phyloP scores from a whole-genome alignment of 1,140 invertebrate genomes.

The Drosophila azteca region DNA sequence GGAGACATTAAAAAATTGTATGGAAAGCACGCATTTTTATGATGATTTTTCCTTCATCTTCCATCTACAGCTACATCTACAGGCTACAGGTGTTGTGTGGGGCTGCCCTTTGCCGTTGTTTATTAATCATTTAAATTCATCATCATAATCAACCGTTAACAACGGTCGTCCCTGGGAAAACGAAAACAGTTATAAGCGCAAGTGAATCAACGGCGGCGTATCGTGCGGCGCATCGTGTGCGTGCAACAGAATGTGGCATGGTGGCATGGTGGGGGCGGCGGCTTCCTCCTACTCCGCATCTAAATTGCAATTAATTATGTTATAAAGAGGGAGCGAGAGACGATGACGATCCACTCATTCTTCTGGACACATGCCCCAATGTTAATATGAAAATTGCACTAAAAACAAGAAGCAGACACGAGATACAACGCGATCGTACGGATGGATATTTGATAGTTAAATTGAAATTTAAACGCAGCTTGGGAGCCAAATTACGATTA shows the following conservation, averaged over 20 bases:
- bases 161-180: conserved; percentile 67
- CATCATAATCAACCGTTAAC: conserved; percentile 81
- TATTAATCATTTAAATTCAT: conserved; percentile 83
- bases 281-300: conserved; percentile 34
- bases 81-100: conserved; percentile 67
- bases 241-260: conserved; percentile 15
- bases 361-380: conserved; percentile 52
- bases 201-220: conserved; percentile 56
- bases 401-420: conserved; percentile 37
- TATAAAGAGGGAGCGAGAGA: conserved; percentile 47
- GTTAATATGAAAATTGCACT: conserved; percentile 80
- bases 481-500: conserved; percentile 6
- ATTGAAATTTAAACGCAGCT: conserved; percentile 48
- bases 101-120: conserved; percentile 55
- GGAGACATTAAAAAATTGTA: conserved; percentile 58
- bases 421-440: conserved; percentile 31
- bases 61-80: conserved; percentile 5
- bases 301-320: conserved; percentile 82
- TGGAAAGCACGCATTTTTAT: conserved; percentile 67
- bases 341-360: conserved; percentile 45
- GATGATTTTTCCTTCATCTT: conserved; percentile 36
- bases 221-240: not conserved
- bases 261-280: conserved; percentile 33
- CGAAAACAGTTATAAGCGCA: conserved; percentile 71
- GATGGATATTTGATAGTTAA: conserved; percentile 65